Percentiles rank a stretch among this genome's conserved stretches.
Evolutionary conservation across 2,888 invertebrate species (phyloP).

Genomic region (Cephus spinipes): DNA sequence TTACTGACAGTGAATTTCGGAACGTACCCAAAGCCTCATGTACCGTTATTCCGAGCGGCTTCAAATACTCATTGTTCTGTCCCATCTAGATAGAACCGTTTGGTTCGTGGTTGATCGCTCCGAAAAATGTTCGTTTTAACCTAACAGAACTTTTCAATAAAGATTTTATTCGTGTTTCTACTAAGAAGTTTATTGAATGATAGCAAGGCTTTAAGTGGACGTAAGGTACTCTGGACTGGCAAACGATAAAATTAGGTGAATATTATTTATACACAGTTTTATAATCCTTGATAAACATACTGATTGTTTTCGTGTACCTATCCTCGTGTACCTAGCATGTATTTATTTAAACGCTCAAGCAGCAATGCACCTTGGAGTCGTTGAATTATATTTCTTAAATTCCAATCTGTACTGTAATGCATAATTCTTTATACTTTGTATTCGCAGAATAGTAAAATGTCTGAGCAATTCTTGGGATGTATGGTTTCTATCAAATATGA

Average conservation of each 20-base stretch:
- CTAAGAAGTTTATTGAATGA: not conserved
- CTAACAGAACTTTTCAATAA: not conserved
- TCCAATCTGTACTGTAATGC: not conserved
- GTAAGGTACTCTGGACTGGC: not conserved
- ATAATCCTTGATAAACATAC: not conserved
- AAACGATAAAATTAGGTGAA: not conserved
- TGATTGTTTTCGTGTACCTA: not conserved
- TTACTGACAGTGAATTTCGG: too few relatives aligned
- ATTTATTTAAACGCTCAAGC: not conserved
- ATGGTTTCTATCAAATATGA: conserved; percentile 87
- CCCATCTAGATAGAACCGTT: not conserved
- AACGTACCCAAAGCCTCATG: not conserved
- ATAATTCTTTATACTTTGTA: not conserved
- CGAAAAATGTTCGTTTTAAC: not conserved
- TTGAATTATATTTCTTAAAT: not conserved
- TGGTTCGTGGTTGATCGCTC: not conserved
- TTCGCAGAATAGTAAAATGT: conserved; percentile 43
- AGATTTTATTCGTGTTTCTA: not conserved
- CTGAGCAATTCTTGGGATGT: conserved; percentile 72
- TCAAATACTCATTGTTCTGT: not conserved
- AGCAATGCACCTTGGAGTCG: not conserved
- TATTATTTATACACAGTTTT: not conserved
- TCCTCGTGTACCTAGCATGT: not conserved
- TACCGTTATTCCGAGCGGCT: not conserved
- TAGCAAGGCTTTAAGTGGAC: not conserved